Conservation (phyloP, 2,797 vertebrate genomes). For the Poecilia velifera region DNA sequence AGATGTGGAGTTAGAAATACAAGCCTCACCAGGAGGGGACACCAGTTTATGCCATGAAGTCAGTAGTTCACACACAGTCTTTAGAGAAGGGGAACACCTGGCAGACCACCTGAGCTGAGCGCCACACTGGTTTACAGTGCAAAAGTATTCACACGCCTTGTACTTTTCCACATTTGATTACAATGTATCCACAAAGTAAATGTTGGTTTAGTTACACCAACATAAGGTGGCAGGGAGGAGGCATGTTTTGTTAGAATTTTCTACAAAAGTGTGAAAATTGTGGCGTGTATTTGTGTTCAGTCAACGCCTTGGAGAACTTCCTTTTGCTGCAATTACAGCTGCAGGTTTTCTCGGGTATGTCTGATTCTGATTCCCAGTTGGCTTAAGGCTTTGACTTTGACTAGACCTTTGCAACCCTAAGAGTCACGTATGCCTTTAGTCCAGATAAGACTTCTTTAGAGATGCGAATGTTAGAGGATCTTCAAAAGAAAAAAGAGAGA, state of each 20-base stretch:
- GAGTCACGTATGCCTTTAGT: too few species aligned
- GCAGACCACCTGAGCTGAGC: slow-evolving; percentile 39
- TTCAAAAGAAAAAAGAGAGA: too few species aligned
- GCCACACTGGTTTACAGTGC: slow-evolving; percentile 2
- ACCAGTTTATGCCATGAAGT: slow-evolving; percentile 65
- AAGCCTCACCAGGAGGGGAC: slow-evolving; percentile 66
- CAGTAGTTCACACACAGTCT: slow-evolving; percentile 67
- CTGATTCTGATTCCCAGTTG: not conserved
- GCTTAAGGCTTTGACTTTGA: not conserved
- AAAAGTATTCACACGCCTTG: not conserved
- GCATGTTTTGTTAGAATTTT: not conserved
- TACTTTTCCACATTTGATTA: not conserved
- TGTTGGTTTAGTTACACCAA: not conserved
- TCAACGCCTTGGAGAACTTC: not conserved
- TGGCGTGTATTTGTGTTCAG: not conserved
- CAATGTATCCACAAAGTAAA: not conserved
- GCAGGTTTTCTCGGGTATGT: not conserved
- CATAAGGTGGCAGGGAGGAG: not conserved
- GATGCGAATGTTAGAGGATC: too few species aligned
- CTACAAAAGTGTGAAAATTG: not conserved
- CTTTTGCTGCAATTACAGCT: not conserved
- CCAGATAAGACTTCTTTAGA: too few species aligned
- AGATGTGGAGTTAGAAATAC: slow-evolving; percentile 73
- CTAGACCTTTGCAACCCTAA: not conserved
- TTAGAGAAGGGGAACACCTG: slow-evolving; percentile 66